phyloP scores from a whole-genome alignment of 2,888 invertebrate genomes.

The Mimachlamys varia region DNA sequence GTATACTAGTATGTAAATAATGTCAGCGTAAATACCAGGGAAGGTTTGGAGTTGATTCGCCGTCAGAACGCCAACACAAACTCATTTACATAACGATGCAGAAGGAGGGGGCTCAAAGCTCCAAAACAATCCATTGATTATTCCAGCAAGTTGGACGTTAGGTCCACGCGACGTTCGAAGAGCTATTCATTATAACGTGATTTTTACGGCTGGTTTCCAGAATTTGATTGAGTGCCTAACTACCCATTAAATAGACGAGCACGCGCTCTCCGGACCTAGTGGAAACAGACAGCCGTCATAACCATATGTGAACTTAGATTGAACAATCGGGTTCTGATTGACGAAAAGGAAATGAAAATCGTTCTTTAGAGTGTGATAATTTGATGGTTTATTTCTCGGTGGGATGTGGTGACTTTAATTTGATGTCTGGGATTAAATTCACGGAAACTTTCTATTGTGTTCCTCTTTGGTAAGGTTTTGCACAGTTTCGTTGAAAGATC shows the following conservation, averaged over 20 bases:
- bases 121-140: conserved; percentile 6
- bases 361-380: background rate
- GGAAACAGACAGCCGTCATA: background rate
- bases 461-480: background rate
- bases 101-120: background rate
- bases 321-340: background rate
- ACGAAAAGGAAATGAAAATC: background rate
- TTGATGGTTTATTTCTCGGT: background rate
- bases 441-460: background rate
- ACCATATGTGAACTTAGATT: background rate
- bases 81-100: background rate
- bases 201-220: background rate
- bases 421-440: background rate
- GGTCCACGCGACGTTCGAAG: background rate
- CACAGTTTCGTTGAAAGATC: too few species aligned
- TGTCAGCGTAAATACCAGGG: background rate
- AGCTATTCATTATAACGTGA: background rate
- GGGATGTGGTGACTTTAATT: background rate
- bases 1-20: background rate
- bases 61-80: background rate
- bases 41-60: background rate
- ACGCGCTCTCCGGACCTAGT: background rate
- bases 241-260: background rate
- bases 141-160: background rate
- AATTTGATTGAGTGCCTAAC: conserved; percentile 7